Evolutionary conservation across 2,888 invertebrate genomes (phyloP), one percentile per base, ranked within the genome.

Genomic region (Tipula helvola): DNA sequence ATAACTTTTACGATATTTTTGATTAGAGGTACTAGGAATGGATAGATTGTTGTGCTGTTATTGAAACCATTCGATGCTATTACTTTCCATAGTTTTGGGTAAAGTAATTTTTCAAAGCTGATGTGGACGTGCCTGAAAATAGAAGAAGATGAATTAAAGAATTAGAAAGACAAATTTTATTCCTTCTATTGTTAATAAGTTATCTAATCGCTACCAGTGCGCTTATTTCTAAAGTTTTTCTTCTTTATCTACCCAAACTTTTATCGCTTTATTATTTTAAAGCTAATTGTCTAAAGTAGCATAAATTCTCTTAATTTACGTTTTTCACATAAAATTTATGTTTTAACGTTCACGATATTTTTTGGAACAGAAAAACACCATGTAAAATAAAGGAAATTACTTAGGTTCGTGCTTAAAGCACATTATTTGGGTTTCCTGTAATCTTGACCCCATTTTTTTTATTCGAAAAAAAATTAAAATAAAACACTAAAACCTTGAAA

Each of bases 11-110:
- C 39, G 88, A 96, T 93, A 84, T 93, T 92, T 3, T 96, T 95
- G 86, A 98, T 90, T 87, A 98, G 92, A 10, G 97, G 96, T 87
- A 97, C 91, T 87, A 98, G 90, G 90, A 95, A 94, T 28, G 95
- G 95, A 87, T 94, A 95, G 88, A 97, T 93, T 7, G 94, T 92
- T 86, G 93, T 91, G 8, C 97, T 96, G 91, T 95, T 96, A 39
- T 96, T 96, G 92, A 95, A 94, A 0, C 96, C 97, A 86, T 95
- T 96, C 89, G 93, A 93, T 88, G 93, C 93, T 83, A 96, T 90
- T 71, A 95, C 91, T 86, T 92, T 92, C 90, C 93, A 94, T n/a
- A 97, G 90, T 91, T 95, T 95, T 0, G 95, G 95, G 87, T 95
- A 90, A 47, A 97, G 93, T 2, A 95, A 92, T 90, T 96, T 97